Conservation (phyloP, 2,113 vertebrate species). For the Corydoras maculifer region DNA sequence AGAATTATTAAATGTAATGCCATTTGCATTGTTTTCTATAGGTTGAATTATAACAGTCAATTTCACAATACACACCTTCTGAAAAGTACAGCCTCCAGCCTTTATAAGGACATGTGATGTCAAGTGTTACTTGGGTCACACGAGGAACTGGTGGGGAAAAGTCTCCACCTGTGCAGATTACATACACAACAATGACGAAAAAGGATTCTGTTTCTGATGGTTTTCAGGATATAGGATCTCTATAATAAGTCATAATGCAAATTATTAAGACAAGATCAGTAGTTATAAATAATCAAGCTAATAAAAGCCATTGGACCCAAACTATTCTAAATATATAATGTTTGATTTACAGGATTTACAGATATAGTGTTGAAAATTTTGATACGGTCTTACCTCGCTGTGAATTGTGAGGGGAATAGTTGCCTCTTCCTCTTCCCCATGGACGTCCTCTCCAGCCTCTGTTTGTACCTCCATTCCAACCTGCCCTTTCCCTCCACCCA, state of each 20-base stretch:
- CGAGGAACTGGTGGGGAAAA: conserved; percentile 45
- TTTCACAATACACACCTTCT: conserved; percentile 70
- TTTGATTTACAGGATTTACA: too few relatives aligned
- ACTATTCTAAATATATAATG: too few relatives aligned
- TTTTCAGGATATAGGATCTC: too few relatives aligned
- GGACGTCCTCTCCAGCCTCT: conserved; percentile 1
- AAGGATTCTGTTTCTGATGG: too few relatives aligned
- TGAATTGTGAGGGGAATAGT: conserved; percentile 16
- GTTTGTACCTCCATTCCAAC: conserved; percentile 29
- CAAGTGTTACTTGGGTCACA: conserved; percentile 69
- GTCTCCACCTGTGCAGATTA: conserved; percentile 39
- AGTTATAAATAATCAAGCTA: too few relatives aligned
- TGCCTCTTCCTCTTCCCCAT: conserved; percentile 31
- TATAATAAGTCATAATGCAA: too few relatives aligned
- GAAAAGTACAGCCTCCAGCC: conserved; percentile 94
- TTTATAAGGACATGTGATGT: conserved; percentile 77
- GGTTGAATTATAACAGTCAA: neutral
- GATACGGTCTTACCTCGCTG: conserved; percentile 21
- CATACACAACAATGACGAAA: too few relatives aligned
- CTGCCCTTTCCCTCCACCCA: conserved; percentile 41
- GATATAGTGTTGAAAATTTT: neutral
- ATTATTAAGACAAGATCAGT: too few relatives aligned
- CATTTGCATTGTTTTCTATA: too few relatives aligned
- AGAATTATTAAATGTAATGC: too few relatives aligned
- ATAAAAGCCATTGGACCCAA: too few relatives aligned